Conservation (phyloP, 2,888 invertebrate species). For the Podabrus alpinus region DNA sequence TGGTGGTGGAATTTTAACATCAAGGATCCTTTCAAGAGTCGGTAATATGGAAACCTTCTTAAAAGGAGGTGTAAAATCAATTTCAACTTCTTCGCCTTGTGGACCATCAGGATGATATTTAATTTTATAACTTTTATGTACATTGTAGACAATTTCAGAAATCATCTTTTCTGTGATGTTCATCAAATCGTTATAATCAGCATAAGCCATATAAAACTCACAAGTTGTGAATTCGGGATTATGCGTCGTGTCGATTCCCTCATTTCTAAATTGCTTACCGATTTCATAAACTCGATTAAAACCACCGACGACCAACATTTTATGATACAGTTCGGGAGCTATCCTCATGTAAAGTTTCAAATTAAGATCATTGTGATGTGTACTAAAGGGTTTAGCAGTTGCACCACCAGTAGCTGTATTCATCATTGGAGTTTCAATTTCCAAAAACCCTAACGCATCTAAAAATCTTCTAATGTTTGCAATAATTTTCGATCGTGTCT, state of each 20-base stretch:
- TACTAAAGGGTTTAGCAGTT: conserved; percentile 97
- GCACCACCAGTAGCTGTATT: conserved; percentile 99
- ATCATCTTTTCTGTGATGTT: conserved; percentile 87
- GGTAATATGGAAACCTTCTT: conserved; percentile 88
- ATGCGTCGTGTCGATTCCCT: conserved; percentile 98
- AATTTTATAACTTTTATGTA: conserved; percentile 89
- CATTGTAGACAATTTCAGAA: conserved; percentile 91
- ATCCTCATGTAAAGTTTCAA: conserved; percentile 98
- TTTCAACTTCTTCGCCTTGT: conserved; percentile 77
- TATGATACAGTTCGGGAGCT: conserved; percentile 96
- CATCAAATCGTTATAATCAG: conserved; percentile 97
- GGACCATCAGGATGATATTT: conserved; percentile 91
- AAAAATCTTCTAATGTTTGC: conserved; percentile 86
- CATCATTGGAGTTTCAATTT: conserved; percentile 99
- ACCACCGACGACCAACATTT: conserved; percentile 98
- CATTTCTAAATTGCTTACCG: conserved; percentile 93
- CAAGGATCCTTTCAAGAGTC: conserved; percentile 81
- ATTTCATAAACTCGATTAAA: conserved; percentile 91
- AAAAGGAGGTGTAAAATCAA: conserved; percentile 98
- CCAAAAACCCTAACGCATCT: conserved; percentile 91
- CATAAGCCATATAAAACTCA: conserved; percentile 99
- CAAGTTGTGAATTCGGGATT: conserved; percentile 99
- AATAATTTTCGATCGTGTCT: conserved; percentile 80
- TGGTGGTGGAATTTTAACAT: conserved; percentile 74
- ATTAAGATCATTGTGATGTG: conserved; percentile 97